phyloP scores from a whole-genome alignment of 2,888 invertebrate genomes.

The Electrophaes corylata region DNA sequence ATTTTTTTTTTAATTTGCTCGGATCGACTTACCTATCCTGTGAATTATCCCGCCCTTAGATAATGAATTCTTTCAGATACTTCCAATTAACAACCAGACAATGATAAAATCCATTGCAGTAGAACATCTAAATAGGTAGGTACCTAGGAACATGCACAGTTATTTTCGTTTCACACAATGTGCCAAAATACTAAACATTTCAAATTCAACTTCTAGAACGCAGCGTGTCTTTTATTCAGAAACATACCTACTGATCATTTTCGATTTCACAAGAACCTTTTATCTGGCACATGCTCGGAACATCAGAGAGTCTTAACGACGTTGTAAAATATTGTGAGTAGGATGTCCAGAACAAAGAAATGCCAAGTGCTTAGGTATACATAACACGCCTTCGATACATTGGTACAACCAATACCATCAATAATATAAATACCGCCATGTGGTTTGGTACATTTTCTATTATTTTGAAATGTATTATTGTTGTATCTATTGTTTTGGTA shows the following conservation, averaged over 20 bases:
- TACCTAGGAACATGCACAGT: slow-evolving; percentile 21
- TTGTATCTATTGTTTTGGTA: too few relatives aligned
- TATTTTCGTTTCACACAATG: slow-evolving; percentile 40
- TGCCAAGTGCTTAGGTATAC: slow-evolving; percentile 15
- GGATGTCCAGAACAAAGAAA: slow-evolving; percentile 41
- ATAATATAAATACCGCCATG: too few relatives aligned
- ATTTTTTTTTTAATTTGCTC: too few relatives aligned
- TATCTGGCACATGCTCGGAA: slow-evolving; percentile 31
- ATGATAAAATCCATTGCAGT: neutral
- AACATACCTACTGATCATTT: slow-evolving; percentile 25
- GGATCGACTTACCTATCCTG: too few relatives aligned
- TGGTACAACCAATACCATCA: neutral
- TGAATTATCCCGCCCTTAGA: too few relatives aligned
- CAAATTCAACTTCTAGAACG: slow-evolving; percentile 30
- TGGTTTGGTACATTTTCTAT: too few relatives aligned
- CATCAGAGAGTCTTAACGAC: slow-evolving; percentile 41
- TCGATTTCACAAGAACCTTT: slow-evolving; percentile 34
- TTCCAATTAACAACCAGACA: neutral
- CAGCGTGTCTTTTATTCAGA: slow-evolving; percentile 15
- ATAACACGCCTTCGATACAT: neutral
- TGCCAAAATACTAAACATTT: slow-evolving; percentile 36
- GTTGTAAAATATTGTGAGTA: slow-evolving; percentile 31
- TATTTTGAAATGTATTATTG: too few relatives aligned
- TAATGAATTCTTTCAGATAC: too few relatives aligned
- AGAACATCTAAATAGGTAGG: slow-evolving; percentile 3